phyloP scores from a whole-genome alignment of 2,888 invertebrate genomes.

The Rhimphoctona megacephalus region DNA sequence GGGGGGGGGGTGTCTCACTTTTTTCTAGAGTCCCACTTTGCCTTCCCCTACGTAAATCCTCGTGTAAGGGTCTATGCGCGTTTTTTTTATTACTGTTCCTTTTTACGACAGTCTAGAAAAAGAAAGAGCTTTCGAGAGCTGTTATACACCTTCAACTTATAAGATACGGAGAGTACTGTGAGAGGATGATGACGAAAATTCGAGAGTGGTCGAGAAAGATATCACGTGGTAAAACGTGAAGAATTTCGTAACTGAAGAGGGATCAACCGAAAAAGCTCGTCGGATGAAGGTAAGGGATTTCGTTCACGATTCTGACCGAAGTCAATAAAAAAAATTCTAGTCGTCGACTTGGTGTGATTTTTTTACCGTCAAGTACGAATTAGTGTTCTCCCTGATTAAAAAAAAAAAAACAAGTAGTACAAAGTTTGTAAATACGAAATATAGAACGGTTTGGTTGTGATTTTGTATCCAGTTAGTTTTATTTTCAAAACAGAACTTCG shows the following conservation, averaged over 20 bases:
- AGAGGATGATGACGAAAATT: conserved; percentile 14
- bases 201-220: conserved; percentile 36
- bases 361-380: background rate
- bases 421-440: background rate
- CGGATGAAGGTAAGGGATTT: conserved; percentile 18
- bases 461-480: background rate
- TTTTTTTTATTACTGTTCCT: conserved; percentile 54
- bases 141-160: conserved; percentile 24
- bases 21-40: too few species aligned
- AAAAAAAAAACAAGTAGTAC: background rate
- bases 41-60: too few species aligned
- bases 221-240: conserved; percentile 30
- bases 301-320: conserved; percentile 20
- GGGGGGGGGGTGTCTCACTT: too few species aligned
- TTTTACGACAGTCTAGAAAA: conserved; percentile 51
- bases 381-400: background rate
- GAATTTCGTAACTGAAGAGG: conserved; percentile 47
- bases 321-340: conserved; percentile 11
- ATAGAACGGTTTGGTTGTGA: background rate
- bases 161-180: conserved; percentile 19
- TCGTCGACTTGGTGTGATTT: conserved; percentile 4
- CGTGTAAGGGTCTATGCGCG: conserved; percentile 18
- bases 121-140: conserved; percentile 12
- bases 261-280: conserved; percentile 29
- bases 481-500: background rate